Conservation (phyloP, 2,113 vertebrate genomes). For the Holacanthus passer region DNA sequence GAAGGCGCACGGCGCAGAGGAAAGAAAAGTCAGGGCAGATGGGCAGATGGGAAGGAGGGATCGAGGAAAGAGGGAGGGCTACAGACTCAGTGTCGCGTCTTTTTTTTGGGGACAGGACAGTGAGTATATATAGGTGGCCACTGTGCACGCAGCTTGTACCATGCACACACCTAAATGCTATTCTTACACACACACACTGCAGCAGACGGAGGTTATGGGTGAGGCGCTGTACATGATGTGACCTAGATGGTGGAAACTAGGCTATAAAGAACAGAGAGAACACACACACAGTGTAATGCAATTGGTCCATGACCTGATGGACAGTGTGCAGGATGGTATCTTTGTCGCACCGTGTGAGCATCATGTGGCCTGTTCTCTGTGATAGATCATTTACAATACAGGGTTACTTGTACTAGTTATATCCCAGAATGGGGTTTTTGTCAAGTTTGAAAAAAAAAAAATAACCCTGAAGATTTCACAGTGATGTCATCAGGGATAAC, state of each 20-base stretch:
- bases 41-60: constrained; percentile 53
- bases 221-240: constrained; percentile 57
- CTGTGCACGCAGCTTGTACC: constrained; percentile 38
- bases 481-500: background rate
- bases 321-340: constrained; percentile 10
- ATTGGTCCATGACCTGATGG: constrained; percentile 4
- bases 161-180: constrained; percentile 45
- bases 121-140: constrained; percentile 67
- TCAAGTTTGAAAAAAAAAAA: background rate
- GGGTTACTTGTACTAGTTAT: background rate
- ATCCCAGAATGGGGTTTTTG: background rate
- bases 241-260: constrained; percentile 73
- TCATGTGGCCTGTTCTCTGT: constrained; percentile 7
- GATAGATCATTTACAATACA: background rate
- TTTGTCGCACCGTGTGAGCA: constrained; percentile 17
- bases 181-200: constrained; percentile 40
- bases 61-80: constrained; percentile 8
- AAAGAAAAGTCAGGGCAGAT: constrained; percentile 45
- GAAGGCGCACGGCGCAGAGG: background rate
- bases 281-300: background rate
- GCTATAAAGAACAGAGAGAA: constrained; percentile 46
- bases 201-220: constrained; percentile 64
- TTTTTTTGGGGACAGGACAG: constrained; percentile 55
- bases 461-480: background rate
- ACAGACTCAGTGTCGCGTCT: background rate